Base-by-base conservation (phyloP, 37 sponge, comb jelly and placozoan genomes). In the Halisarca cf. caerulea region DNA sequence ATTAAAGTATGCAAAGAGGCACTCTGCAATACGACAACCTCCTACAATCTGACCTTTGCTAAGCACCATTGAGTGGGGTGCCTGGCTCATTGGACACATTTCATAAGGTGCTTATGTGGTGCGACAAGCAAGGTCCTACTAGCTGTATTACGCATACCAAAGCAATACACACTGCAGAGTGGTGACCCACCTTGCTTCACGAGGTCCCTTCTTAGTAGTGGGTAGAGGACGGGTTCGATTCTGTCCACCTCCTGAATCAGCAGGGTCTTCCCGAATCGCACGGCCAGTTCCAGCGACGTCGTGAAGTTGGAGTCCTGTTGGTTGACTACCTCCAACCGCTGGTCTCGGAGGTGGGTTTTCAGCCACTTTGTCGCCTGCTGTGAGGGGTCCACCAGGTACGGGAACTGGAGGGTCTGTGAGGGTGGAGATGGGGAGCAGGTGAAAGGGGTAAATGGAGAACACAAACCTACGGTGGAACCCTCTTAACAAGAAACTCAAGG, bases 261-360 rank as follows among this genome's bases (percentile, higher is more conserved):
- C 30, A 98, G 88, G 6, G 95, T 96, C 83, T 98, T 98, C 2
- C 99, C 99, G 88, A 98, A 98, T 39, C 99, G 51, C 35, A 98
- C 93, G 3, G 95, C 90, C 79, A 98, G 82, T 87, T 98, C 99
- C 35, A 98, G 88, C n/a, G 93, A 82, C 9, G 99, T 98, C 57
- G 93, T 88, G 86, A 98, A 96, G 59, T 95, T 96, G 54, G 84
- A 77, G 60, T 94, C 97, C 54, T 94, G 91, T 30, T 95, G 93
- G 80, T 92, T 95, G 75, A 97, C 90, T 32, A 97, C 89, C 64
- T 96, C 97, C 71, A 96, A 78, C 11, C 95, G 45, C 17, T 82
- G 32, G 44, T 94, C 90, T 68, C 91, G 90, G 32, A 94, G 75
- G 71, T 99, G 95, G 0, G 62, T 78, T 51, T 92, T 91, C 60